phyloP scores from a whole-genome alignment of 37 sponge, comb jelly and placozoan species.

The Spongilla lacustris region DNA sequence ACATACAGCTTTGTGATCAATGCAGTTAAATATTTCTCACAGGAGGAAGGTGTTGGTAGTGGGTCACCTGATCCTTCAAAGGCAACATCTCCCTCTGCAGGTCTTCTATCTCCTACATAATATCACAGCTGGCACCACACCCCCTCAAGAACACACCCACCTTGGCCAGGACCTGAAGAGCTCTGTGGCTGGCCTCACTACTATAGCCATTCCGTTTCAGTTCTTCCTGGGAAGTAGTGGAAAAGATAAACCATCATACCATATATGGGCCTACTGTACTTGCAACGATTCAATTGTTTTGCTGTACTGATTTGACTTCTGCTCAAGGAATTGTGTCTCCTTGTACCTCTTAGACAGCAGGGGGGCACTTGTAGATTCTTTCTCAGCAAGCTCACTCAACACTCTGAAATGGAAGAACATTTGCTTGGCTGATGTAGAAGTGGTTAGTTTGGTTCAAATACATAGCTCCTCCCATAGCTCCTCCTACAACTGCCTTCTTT shows the following conservation, averaged over 20 bases:
- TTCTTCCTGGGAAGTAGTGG: constrained; percentile 29
- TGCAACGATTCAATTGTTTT: constrained; percentile 45
- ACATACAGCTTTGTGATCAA: no score
- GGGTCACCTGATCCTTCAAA: constrained; percentile 62
- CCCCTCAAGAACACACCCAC: neutral
- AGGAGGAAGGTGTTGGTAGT: constrained; percentile 73
- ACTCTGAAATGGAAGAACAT: neutral
- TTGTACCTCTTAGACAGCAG: constrained; percentile 13
- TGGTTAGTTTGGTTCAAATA: neutral
- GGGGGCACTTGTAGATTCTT: neutral
- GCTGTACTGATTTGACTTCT: constrained; percentile 67
- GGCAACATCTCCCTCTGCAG: constrained; percentile 49
- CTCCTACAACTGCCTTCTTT: neutral
- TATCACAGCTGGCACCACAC: neutral
- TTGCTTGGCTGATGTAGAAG: no score
- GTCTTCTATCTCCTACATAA: constrained; percentile 51
- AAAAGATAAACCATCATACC: neutral
- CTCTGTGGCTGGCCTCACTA: constrained; percentile 32
- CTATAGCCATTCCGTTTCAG: constrained; percentile 51
- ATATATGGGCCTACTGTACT: constrained; percentile 20
- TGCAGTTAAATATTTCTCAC: no score
- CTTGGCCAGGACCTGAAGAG: constrained; percentile 39
- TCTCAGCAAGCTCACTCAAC: constrained; percentile 20
- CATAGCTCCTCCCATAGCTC: neutral
- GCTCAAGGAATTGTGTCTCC: constrained; percentile 44